Conservation (phyloP, 2,888 invertebrate species). For the Autographa gamma region DNA sequence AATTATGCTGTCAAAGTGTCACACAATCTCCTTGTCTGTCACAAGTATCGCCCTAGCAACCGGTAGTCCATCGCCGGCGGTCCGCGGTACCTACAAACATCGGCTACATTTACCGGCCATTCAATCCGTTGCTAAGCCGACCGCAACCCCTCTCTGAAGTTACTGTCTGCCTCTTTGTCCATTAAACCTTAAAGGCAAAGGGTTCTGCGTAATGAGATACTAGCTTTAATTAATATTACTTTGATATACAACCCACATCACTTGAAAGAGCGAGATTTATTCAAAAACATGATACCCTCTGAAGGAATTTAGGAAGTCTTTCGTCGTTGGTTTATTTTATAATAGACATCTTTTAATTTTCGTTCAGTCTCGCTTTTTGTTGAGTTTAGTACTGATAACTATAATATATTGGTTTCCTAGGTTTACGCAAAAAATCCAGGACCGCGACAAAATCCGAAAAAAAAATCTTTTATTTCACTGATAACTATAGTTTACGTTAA, state of each 20-base stretch:
- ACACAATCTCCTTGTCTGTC: neutral
- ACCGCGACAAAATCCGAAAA: too few species aligned
- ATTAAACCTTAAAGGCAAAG: slow-evolving; percentile 35
- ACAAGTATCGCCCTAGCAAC: neutral
- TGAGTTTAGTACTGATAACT: neutral
- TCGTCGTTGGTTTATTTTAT: slow-evolving; percentile 4
- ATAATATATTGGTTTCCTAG: too few species aligned
- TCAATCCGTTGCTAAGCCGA: slow-evolving; percentile 28
- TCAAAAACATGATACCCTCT: slow-evolving; percentile 11
- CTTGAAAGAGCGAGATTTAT: slow-evolving; percentile 28
- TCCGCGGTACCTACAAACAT: neutral
- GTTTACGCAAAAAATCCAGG: too few species aligned
- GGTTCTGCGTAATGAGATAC: slow-evolving; percentile 50
- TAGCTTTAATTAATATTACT: slow-evolving; percentile 50
- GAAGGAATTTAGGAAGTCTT: slow-evolving; percentile 10
- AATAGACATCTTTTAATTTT: neutral
- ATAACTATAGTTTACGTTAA: neutral
- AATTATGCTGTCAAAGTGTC: neutral
- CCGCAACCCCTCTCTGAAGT: slow-evolving; percentile 30
- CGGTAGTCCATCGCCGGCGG: neutral
- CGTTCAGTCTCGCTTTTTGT: neutral
- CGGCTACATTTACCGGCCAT: slow-evolving; percentile 11
- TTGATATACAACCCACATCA: slow-evolving; percentile 43
- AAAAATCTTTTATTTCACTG: too few species aligned
- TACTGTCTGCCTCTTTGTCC: slow-evolving; percentile 40